phyloP scores from a whole-genome alignment of 2,113 vertebrate genomes.

The Xyliphius kryptos region DNA sequence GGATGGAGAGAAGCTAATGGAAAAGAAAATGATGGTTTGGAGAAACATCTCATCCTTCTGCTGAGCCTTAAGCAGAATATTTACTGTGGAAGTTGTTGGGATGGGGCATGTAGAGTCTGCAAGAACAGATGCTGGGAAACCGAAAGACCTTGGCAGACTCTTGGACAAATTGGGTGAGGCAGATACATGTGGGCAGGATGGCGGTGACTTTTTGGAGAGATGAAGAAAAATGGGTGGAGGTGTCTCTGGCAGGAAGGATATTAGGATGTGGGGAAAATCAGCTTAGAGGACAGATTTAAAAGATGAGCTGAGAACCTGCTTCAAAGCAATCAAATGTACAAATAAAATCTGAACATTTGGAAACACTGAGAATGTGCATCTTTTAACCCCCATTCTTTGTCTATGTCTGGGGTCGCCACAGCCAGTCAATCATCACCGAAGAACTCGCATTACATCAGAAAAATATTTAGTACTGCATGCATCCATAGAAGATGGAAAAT shows the following conservation, averaged over 20 bases:
- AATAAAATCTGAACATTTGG: neutral
- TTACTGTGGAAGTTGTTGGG: slow-evolving; percentile 10
- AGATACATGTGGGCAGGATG: neutral
- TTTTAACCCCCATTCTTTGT: no score
- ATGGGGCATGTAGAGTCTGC: slow-evolving; percentile 12
- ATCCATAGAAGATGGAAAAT: no score
- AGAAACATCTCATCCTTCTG: slow-evolving; percentile 46
- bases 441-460: no score
- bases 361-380: no score
- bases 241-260: neutral
- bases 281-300: slow-evolving; percentile 23
- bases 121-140: slow-evolving; percentile 11
- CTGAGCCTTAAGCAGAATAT: no score
- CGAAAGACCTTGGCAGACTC: neutral
- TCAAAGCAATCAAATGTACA: slow-evolving; percentile 11
- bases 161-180: neutral
- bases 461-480: no score
- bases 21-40: neutral
- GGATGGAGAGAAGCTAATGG: neutral
- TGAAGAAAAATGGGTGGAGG: neutral
- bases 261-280: slow-evolving; percentile 1
- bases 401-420: no score
- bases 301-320: slow-evolving; percentile 42
- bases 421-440: no score
- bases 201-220: neutral